Evolutionary conservation across 2,797 vertebrate species (phyloP).

Genomic region (Orestias chungarensis): DNA sequence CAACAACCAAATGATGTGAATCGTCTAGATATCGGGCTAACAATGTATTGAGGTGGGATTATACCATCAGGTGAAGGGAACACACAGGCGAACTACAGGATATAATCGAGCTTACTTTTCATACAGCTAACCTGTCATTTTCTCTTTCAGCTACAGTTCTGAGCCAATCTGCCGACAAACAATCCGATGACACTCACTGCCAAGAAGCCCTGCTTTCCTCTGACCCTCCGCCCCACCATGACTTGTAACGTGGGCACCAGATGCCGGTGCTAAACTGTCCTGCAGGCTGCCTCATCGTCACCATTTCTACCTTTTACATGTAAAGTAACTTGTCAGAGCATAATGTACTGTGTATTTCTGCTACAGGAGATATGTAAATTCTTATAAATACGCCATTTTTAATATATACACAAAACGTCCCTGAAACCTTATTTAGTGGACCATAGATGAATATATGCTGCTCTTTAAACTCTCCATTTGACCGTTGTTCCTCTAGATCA

Average conservation of each 20-base stretch:
- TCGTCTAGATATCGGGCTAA: no score
- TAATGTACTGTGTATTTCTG: slow-evolving; percentile 94
- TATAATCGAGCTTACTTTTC: no score
- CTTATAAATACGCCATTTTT: slow-evolving; percentile 93
- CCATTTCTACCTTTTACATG: slow-evolving; percentile 89
- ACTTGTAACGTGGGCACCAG: slow-evolving; percentile 62
- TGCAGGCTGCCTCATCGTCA: slow-evolving; percentile 65
- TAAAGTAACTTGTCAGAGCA: slow-evolving; percentile 89
- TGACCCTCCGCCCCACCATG: slow-evolving; percentile 1
- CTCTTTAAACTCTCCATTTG: slow-evolving; percentile 85
- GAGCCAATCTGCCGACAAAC: slow-evolving; percentile 57
- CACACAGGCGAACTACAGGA: no score
- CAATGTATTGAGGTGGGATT: no score
- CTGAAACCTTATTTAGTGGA: slow-evolving; percentile 85
- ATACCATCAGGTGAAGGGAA: no score
- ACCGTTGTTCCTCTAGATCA: slow-evolving; percentile 47
- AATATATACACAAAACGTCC: slow-evolving; percentile 75
- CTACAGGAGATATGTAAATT: slow-evolving; percentile 92
- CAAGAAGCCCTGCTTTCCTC: slow-evolving; percentile 75
- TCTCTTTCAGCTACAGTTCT: slow-evolving; percentile 65
- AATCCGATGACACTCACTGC: slow-evolving; percentile 79
- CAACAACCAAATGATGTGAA: no score
- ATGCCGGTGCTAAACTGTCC: slow-evolving; percentile 73
- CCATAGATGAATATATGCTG: slow-evolving; percentile 85
- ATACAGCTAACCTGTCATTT: neutral